Percentiles rank a stretch among this genome's conserved stretches.
phyloP scores from a whole-genome alignment of 1,140 invertebrate species.

The Babylonia areolata region DNA sequence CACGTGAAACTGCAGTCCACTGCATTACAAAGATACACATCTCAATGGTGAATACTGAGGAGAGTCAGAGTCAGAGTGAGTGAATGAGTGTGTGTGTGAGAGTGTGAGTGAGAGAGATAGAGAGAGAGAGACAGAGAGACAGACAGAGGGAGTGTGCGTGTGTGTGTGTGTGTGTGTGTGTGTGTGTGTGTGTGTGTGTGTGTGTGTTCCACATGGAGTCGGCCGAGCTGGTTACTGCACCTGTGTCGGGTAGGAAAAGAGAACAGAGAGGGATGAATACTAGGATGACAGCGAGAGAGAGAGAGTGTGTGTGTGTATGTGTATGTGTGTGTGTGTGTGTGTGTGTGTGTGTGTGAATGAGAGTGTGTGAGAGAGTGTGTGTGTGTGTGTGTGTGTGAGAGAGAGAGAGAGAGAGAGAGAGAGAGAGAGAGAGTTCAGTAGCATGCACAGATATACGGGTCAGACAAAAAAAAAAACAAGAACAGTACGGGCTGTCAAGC shows the following conservation, averaged over 20 bases:
- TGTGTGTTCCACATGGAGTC: too few species aligned
- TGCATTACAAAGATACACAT: too few species aligned
- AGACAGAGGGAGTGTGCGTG: background rate
- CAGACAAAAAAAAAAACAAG: background rate
- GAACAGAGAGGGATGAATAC: background rate
- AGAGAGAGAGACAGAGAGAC: background rate
- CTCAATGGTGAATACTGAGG: too few species aligned
- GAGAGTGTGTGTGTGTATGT: background rate
- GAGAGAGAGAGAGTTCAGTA: slow-evolving; percentile 11
- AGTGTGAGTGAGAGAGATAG: background rate
- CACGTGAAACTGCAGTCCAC: too few species aligned
- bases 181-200: background rate
- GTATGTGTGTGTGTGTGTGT: background rate
- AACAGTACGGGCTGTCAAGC: background rate
- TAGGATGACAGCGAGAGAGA: too few species aligned
- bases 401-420: slow-evolving; percentile 18
- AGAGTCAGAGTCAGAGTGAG: too few species aligned
- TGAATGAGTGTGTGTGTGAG: too few species aligned
- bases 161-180: background rate
- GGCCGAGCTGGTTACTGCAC: too few species aligned
- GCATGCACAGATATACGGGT: background rate
- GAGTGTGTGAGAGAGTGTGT: background rate
- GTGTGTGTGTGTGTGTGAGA: background rate
- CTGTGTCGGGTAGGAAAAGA: background rate
- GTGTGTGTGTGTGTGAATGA: background rate